Conservation (phyloP, 2,888 invertebrate species). For the Clistopyga incitator region DNA sequence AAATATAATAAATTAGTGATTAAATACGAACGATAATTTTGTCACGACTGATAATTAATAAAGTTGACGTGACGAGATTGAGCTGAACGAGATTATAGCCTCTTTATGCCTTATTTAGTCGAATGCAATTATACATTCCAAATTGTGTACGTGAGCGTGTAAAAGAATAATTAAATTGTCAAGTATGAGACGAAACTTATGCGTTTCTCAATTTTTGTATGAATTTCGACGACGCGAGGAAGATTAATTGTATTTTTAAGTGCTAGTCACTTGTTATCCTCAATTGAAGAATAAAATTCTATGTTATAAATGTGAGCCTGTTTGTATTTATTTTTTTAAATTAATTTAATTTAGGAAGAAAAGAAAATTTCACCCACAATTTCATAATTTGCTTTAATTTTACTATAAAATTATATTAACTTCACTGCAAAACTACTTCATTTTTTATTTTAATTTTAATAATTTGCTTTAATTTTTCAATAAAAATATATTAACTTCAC, state of each 20-base stretch:
- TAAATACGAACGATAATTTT: conserved; percentile 59
- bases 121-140: conserved; percentile 68
- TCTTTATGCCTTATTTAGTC: conserved; percentile 54
- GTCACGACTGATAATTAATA: conserved; percentile 58
- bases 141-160: conserved; percentile 55
- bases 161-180: conserved; percentile 48
- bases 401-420: too few relatives aligned
- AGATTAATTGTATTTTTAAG: conserved; percentile 76
- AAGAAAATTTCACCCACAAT: too few relatives aligned
- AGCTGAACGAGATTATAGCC: conserved; percentile 47
- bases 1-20: conserved; percentile 55
- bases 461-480: too few relatives aligned
- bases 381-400: too few relatives aligned
- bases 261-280: conserved; percentile 83
- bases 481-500: too few relatives aligned
- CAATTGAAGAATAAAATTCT: conserved; percentile 81
- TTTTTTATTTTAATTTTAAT: too few relatives aligned
- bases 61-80: conserved; percentile 52
- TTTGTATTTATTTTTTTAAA: conserved; percentile 2
- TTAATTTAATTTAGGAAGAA: too few relatives aligned
- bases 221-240: conserved; percentile 56
- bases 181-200: conserved; percentile 19
- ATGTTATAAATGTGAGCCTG: conserved; percentile 73
- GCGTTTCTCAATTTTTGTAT: conserved; percentile 36
- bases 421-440: too few relatives aligned